These are phyloP conservation scores for Mallotus villosus DNA, from an alignment of 2,797 vertebrate species.

Conservation along the genomic window DNA sequence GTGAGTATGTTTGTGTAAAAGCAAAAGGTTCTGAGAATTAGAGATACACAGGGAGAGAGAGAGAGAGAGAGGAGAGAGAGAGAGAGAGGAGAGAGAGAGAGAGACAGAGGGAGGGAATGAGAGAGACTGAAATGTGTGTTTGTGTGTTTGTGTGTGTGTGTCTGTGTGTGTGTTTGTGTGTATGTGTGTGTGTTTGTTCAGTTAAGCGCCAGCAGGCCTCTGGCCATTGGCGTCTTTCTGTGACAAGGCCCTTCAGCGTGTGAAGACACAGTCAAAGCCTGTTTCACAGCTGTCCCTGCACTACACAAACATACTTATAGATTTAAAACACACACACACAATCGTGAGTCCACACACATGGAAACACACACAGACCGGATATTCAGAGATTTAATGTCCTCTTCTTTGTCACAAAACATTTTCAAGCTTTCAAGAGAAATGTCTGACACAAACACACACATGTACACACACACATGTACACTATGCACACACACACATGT, in stretches of 20 bases:
- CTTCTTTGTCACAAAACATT: neutral
- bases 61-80: constrained; percentile 10
- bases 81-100: constrained; percentile 6
- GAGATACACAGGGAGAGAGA: neutral
- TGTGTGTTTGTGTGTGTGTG: constrained; percentile 20
- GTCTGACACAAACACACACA: no score
- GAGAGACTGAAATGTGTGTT: neutral
- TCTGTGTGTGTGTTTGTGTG: constrained; percentile 11
- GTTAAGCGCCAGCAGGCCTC: constrained; percentile 9
- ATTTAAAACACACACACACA: constrained; percentile 12
- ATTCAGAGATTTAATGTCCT: no score
- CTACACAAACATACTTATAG: constrained; percentile 7
- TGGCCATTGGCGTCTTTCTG: neutral
- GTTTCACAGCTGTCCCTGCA: constrained; percentile 38
- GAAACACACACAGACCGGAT: neutral
- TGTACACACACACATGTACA: no score
- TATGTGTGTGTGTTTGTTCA: constrained; percentile 17
- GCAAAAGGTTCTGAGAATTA: neutral
- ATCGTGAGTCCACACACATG: neutral
- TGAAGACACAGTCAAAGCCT: constrained; percentile 39
- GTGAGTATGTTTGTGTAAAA: neutral
- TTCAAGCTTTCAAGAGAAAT: no score
- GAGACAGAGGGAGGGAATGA: neutral
- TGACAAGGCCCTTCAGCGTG: constrained; percentile 42
- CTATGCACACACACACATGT: no score